These are phyloP conservation scores for Paraplagusia blochii DNA, from an alignment of 2,113 vertebrate species.

Conservation along the genomic window DNA sequence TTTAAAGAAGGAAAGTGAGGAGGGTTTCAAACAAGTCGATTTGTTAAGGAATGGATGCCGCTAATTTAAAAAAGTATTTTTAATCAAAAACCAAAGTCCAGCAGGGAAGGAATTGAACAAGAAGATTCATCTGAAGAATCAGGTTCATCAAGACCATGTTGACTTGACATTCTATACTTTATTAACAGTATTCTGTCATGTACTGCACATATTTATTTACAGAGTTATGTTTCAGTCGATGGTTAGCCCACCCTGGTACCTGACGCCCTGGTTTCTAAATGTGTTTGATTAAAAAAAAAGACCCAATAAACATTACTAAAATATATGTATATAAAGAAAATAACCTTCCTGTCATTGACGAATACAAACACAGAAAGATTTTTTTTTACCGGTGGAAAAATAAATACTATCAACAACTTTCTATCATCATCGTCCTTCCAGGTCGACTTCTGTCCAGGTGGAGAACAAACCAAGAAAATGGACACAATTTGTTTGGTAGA, in stretches of 20 bases:
- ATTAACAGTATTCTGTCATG: constrained; percentile 73
- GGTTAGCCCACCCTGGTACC: constrained; percentile 44
- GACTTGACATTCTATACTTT: constrained; percentile 58
- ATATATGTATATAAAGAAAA: constrained; percentile 56
- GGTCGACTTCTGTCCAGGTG: constrained; percentile 50
- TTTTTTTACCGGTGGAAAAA: constrained; percentile 71
- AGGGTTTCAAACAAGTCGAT: too few relatives aligned
- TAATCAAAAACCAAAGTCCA: too few relatives aligned
- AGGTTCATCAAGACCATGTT: background rate
- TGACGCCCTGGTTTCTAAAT: constrained; percentile 49
- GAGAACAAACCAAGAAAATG: constrained; percentile 32
- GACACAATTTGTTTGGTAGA: background rate
- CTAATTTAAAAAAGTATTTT: too few relatives aligned
- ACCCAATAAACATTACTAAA: constrained; percentile 59
- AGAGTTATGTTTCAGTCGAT: constrained; percentile 58
- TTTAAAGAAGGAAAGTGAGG: too few relatives aligned
- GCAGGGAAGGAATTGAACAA: too few relatives aligned
- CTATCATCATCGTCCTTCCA: constrained; percentile 60
- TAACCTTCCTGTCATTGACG: constrained; percentile 55
- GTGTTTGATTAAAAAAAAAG: constrained; percentile 63
- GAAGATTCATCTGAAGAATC: too few relatives aligned
- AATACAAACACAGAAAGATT: constrained; percentile 53
- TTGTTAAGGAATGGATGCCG: too few relatives aligned
- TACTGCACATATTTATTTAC: constrained; percentile 80
- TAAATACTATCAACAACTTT: constrained; percentile 81